Base-by-base conservation (phyloP, 2,797 vertebrate species). In the Sus cebifrons region DNA sequence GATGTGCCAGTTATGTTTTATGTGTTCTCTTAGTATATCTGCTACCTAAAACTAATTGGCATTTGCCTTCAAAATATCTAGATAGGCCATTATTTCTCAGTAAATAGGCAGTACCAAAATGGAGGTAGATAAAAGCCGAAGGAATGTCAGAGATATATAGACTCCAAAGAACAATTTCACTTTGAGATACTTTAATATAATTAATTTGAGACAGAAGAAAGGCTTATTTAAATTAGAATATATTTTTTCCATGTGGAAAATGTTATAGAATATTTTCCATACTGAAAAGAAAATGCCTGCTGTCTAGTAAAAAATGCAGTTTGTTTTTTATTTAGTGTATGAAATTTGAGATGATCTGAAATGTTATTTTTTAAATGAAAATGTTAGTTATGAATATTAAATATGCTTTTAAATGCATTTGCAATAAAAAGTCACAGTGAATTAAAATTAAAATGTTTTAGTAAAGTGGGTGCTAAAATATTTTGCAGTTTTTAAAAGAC, bases 321-420 rank as follows among this genome's bases (percentile, higher is more conserved):
- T 94, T 62, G 27, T 36, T 27, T 91, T 79, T 89, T 29, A 71
- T 81, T 49, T 58, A 78, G 86, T 86, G 21, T 68, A 52, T 86
- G 54, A 75, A 20, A 89, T 95, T 96, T 97, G n/a, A 97, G 70
- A n/a, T 95, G n/a, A 62, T 27, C 32, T 40, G 17, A 89, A 94
- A 56, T 71, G 13, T 23, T 91, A 77, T 52, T 90, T 91, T 58
- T 90, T 7, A 95, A 95, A 49, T 65, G 6, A 73, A 82, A 89
- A 60, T 27, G 18, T 84, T 77, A 73, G 11, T 75, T 94, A 25
- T 89, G 5, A 86, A 58, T 56, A 77, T n/a, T 78, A 93, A 75
- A 62, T 52, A 56, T 77, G 8, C 56, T 92, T 96, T 96, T 89
- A 77, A 91, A 74, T 86, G 74, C 13, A 70, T 86, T 90, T 92